phyloP scores from a whole-genome alignment of 2,888 invertebrate species.

The Liopterus haemorrhoidalis region DNA sequence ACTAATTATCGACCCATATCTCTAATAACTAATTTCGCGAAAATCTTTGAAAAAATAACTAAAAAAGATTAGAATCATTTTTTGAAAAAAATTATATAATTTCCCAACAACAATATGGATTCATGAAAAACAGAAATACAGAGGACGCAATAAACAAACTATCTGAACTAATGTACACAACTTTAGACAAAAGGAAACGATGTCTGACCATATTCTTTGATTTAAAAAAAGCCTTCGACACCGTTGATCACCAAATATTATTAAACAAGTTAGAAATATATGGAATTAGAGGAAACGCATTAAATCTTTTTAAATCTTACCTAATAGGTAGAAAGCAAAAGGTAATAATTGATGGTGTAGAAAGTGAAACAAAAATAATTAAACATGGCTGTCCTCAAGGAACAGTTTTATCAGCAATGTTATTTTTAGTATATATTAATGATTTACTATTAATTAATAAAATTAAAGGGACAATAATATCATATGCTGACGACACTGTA shows the following conservation, averaged over 20 bases:
- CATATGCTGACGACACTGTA: slow-evolving; percentile 29
- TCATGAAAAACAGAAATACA: slow-evolving; percentile 27
- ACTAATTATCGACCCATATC: slow-evolving; percentile 32
- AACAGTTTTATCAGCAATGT: slow-evolving; percentile 7
- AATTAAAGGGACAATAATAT: slow-evolving; percentile 17
- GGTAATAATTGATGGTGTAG: slow-evolving; percentile 18
- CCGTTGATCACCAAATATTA: slow-evolving; percentile 30
- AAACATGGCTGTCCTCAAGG: slow-evolving; percentile 11
- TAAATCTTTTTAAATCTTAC: slow-evolving; percentile 18
- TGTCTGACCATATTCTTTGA: slow-evolving; percentile 24
- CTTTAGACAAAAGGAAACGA: slow-evolving; percentile 19
- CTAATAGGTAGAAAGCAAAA: slow-evolving; percentile 17
- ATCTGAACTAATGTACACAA: slow-evolving; percentile 16
- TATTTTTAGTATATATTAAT: slow-evolving; percentile 25
- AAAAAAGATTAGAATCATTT: no score
- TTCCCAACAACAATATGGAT: slow-evolving; percentile 26
- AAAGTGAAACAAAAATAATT: slow-evolving; percentile 1
- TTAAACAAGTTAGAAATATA: slow-evolving; percentile 20
- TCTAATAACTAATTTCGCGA: slow-evolving; percentile 30
- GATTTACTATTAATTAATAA: slow-evolving; percentile 21
- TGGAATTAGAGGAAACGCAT: slow-evolving; percentile 17
- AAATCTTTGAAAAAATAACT: slow-evolving; percentile 33
- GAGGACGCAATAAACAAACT: slow-evolving; percentile 30
- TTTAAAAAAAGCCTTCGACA: slow-evolving; percentile 26
- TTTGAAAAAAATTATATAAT: slow-evolving; percentile 24